Evolutionary conservation across 2,888 invertebrate genomes (phyloP).

Genomic region (Drosophila pseudotakahashii): DNA sequence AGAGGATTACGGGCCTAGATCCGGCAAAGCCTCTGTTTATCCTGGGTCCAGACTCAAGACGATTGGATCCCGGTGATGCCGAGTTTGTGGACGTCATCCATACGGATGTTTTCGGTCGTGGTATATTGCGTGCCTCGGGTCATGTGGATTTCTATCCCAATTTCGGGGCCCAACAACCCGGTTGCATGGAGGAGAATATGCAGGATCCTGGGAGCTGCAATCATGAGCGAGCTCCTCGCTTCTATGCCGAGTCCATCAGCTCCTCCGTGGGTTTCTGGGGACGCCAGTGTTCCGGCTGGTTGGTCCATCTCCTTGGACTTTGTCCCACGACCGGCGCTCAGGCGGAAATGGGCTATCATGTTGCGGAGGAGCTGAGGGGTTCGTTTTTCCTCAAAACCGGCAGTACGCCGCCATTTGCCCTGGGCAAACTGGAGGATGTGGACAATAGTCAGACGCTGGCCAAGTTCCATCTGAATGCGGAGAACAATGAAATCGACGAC

Average conservation of each 20-base stretch:
- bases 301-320: constrained; percentile 85
- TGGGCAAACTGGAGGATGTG: constrained; percentile 57
- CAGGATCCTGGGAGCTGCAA: constrained; percentile 86
- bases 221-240: constrained; percentile 86
- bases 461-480: constrained; percentile 50
- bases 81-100: constrained; percentile 88
- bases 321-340: constrained; percentile 79
- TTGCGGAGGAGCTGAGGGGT: constrained; percentile 82
- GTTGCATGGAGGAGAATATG: constrained; percentile 84
- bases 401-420: constrained; percentile 59
- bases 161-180: constrained; percentile 86
- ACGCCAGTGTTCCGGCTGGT: constrained; percentile 85
- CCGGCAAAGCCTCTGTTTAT: constrained; percentile 88
- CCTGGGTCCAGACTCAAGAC: constrained; percentile 83
- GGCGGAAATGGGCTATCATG: constrained; percentile 86
- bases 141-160: constrained; percentile 87
- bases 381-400: constrained; percentile 84
- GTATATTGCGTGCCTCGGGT: constrained; percentile 85
- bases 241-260: constrained; percentile 86
- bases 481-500: constrained; percentile 50
- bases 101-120: constrained; percentile 86
- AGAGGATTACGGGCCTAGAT: constrained; percentile 87
- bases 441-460: constrained; percentile 56
- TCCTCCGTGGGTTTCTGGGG: constrained; percentile 86
- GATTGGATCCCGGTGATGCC: constrained; percentile 86